Evolutionary conservation across 1,140 invertebrate genomes (phyloP).

Genomic region (Glomeris maerens): DNA sequence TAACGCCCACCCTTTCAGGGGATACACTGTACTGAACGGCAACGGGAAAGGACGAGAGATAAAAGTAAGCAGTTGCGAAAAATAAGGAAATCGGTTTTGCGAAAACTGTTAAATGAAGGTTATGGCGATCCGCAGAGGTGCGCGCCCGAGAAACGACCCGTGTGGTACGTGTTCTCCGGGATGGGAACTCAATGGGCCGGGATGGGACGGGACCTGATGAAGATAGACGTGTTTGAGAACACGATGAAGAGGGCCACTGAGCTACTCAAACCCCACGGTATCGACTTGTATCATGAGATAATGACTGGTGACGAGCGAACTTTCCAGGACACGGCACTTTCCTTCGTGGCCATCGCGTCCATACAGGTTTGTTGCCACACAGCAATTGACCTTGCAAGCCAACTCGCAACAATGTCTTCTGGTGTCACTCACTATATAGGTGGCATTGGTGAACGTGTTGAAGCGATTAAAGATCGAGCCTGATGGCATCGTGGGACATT

Average conservation of each 20-base stretch:
- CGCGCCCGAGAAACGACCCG: constrained; percentile 41
- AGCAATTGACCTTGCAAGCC: constrained; percentile 11
- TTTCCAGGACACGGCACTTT: constrained; percentile 68
- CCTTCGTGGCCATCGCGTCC: constrained; percentile 84
- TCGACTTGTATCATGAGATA: constrained; percentile 70
- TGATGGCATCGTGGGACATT: constrained; percentile 91
- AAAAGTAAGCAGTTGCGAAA: not conserved
- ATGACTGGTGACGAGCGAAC: constrained; percentile 54
- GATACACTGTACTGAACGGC: not conserved
- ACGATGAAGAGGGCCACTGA: constrained; percentile 60
- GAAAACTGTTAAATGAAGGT: too few species aligned
- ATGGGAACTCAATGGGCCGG: constrained; percentile 95
- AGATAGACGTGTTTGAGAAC: constrained; percentile 58
- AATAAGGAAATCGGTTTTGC: not conserved
- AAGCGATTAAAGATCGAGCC: constrained; percentile 57
- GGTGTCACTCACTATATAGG: constrained; percentile 36
- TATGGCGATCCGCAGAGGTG: constrained; percentile 32
- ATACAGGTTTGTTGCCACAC: too few species aligned
- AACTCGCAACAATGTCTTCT: constrained; percentile 4
- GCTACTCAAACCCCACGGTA: constrained; percentile 52
- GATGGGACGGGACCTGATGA: constrained; percentile 74
- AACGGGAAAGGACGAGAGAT: not conserved
- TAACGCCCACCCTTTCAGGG: not conserved
- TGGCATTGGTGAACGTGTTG: constrained; percentile 79
- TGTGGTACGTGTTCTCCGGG: constrained; percentile 90